These are phyloP conservation scores for Lasius platythorax DNA, from an alignment of 2,888 invertebrate species.

Conservation along the genomic window DNA sequence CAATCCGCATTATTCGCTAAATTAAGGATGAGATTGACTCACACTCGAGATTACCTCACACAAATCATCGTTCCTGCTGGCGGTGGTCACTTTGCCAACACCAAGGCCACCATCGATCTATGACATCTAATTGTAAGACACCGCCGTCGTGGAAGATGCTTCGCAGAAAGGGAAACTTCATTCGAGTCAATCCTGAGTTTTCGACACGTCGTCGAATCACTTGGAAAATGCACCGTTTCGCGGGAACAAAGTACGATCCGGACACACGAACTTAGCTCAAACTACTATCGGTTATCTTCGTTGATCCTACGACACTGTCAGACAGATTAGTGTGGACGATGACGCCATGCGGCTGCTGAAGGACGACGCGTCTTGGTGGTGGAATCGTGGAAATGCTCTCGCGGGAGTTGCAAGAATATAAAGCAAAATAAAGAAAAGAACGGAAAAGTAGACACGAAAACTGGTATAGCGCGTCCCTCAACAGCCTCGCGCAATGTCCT, in stretches of 20 bases:
- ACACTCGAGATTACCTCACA: conserved; percentile 64
- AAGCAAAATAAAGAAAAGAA: background rate
- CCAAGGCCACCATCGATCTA: conserved; percentile 28
- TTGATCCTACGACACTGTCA: conserved; percentile 55
- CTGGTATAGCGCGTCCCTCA: background rate
- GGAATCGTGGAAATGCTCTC: conserved; percentile 36
- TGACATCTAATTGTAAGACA: conserved; percentile 55
- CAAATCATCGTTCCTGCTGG: conserved; percentile 62
- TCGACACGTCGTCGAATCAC: background rate
- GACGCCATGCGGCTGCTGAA: conserved; percentile 48
- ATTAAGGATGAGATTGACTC: conserved; percentile 20
- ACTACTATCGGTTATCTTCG: conserved; percentile 23
- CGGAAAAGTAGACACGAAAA: background rate
- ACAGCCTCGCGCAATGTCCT: background rate
- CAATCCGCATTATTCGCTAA: background rate
- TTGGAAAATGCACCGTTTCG: background rate
- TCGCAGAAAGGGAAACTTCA: background rate
- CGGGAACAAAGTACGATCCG: conserved; percentile 8
- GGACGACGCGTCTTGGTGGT: conserved; percentile 46
- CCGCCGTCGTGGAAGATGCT: conserved; percentile 10
- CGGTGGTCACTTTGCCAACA: conserved; percentile 60
- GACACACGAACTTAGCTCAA: background rate
- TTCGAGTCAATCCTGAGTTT: background rate
- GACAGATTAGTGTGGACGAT: conserved; percentile 40
- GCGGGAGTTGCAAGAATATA: background rate